Base-by-base conservation (phyloP, 1,140 invertebrate species). In the Drosophila subobscura region DNA sequence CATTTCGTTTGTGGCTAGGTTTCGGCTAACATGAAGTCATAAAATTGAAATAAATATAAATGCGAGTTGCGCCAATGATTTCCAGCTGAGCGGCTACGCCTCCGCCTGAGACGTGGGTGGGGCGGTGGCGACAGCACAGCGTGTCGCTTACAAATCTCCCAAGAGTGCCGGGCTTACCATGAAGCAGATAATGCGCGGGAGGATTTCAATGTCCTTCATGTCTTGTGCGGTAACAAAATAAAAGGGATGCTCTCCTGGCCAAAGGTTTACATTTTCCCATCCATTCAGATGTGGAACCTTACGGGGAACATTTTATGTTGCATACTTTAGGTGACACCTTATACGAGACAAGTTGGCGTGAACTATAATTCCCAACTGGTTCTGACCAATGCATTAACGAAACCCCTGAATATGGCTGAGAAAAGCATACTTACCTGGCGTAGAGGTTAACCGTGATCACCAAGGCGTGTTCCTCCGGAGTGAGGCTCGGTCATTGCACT, bases 381-480 rank as follows among this genome's bases (percentile, higher is more conserved):
- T 79, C 1, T 14, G n/a, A 5, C 42, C 33, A 6, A 1, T 7
- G 0, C 2, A 41, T 25, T 20, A 20, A 20, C 23, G 45, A 58
- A 54, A 64, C 45, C 65, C 37, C 2, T 1, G 45, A 57, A 20
- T 20, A 20, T 20, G 1, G 63, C 45, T 0, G 29, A 10, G 29
- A 0, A 81, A 91, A 89, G 85, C 92, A 93, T 93, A 93, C 92
- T 93, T 93, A 93, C 92, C 92, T 93, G 92, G 92, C 91, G 92
- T 91, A 92, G 94, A 93, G 93, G 92, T 92, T 92, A 86, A 94
- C 93, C 93, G 90, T 94, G 94, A 94, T 94, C 94, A 94, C 53
- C 74, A 94, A 95, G 94, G 93, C 91, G 93, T 37, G 93, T 94
- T 93, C 92, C 92, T 93, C 93, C 93, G 93, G 93, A 92, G 92